Evolutionary conservation across 2,797 vertebrate species (phyloP), one percentile per base, ranked within the genome.

Genomic region (Paedocypris micromegethes): DNA sequence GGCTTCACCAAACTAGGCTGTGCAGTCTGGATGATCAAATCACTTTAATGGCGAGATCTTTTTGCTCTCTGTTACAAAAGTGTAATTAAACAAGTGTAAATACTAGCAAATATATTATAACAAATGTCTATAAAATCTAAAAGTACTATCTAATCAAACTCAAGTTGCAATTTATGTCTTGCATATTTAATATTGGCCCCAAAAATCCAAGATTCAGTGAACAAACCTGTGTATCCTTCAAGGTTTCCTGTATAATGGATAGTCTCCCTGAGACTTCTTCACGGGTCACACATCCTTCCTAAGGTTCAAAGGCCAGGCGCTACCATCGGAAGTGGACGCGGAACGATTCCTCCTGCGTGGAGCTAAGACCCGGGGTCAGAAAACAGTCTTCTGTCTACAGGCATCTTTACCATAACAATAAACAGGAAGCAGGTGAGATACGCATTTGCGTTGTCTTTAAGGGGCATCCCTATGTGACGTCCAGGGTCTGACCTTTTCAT

Each of bases 391-490:
- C 23, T 23, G 23, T 23, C 23, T 23, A 23, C 23, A 74, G 73
- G 72, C 54, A 66, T 72, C 56, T 68, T 81, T 83, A 82, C 66
- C 1, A 58, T 64, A 77, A 85, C 83, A 81, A 79, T 85, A 90
- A 90, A 89, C 88, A 88, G 89, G 88, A 90, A 88, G 83, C 83
- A 86, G 87, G 82, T 86, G 82, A 90, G 58, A 48, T 42, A 58
- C 57, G n/a, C 46, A 64, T 65, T 73, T 72, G 40, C 41, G 49
- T 58, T 40, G 49, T 80, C 54, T 68, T 64, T 69, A 40, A 71
- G 43, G 77, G 64, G 50, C 69, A n/a, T 23, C 74, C 77, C 81
- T 83, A 81, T 82, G 79, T 82, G 68, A 68, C 68, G 50, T 60
- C 23, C 45, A 51, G 68, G 60, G 81, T 82, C 85, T 87, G 81